Percentiles rank a stretch among this genome's conserved stretches.
phyloP scores from a whole-genome alignment of 2,888 invertebrate genomes.

The Apamea sordens region DNA sequence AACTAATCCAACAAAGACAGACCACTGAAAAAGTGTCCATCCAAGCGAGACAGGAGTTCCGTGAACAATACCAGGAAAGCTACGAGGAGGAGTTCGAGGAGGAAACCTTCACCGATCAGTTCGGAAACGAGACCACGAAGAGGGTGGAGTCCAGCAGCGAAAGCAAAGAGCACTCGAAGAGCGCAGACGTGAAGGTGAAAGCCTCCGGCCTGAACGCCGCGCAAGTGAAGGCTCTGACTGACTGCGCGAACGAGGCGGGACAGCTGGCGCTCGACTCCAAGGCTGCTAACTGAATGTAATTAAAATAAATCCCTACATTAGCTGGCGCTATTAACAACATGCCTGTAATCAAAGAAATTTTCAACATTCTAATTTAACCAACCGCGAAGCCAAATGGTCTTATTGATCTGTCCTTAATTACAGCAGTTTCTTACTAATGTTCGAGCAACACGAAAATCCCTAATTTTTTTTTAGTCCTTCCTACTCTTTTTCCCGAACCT shows the following conservation, averaged over 20 bases:
- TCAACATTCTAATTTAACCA: slow-evolving; percentile 51
- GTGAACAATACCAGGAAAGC: slow-evolving; percentile 86
- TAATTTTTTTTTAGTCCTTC: slow-evolving; percentile 56
- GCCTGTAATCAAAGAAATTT: slow-evolving; percentile 47
- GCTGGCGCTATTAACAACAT: slow-evolving; percentile 64
- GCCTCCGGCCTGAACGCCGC: slow-evolving; percentile 86
- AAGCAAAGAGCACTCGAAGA: slow-evolving; percentile 87
- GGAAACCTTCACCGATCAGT: slow-evolving; percentile 86
- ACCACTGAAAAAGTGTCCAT: slow-evolving; percentile 85
- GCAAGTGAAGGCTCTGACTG: slow-evolving; percentile 87
- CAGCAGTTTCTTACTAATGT: slow-evolving; percentile 66
- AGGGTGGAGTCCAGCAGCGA: slow-evolving; percentile 87
- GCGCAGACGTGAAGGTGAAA: slow-evolving; percentile 88
- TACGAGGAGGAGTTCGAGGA: slow-evolving; percentile 89
- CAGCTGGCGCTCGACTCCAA: slow-evolving; percentile 88
- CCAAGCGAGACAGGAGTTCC: slow-evolving; percentile 88
- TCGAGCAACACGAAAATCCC: slow-evolving; percentile 71
- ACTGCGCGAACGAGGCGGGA: slow-evolving; percentile 88
- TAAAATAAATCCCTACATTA: slow-evolving; percentile 63
- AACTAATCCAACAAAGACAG: slow-evolving; percentile 83
- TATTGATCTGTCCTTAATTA: slow-evolving; percentile 59
- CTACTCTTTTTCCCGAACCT: slow-evolving; percentile 18
- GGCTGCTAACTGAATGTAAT: slow-evolving; percentile 86
- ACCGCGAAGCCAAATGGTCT: slow-evolving; percentile 52
- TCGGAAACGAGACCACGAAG: slow-evolving; percentile 86